A percentile compares a stretch with the other conserved stretches of the same genome.
phyloP scores from a whole-genome alignment of 2,888 invertebrate genomes.

The Drosophila recens region DNA sequence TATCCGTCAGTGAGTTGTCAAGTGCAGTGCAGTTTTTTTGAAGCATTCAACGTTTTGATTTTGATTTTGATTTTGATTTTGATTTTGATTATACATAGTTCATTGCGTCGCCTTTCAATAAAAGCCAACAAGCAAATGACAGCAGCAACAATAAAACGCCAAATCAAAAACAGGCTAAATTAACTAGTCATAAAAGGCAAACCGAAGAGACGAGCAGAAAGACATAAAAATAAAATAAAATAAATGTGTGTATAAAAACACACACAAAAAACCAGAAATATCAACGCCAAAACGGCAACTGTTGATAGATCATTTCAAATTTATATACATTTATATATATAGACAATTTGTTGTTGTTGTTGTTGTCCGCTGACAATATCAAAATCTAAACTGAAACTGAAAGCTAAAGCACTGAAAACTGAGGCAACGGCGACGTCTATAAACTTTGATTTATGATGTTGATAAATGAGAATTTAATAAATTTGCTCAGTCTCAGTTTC shows the following conservation, averaged over 20 bases:
- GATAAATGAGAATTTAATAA: slow-evolving; percentile 81
- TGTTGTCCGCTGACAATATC: slow-evolving; percentile 47
- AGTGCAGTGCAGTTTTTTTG: slow-evolving; percentile 60
- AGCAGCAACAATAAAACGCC: slow-evolving; percentile 62
- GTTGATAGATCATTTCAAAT: slow-evolving; percentile 78
- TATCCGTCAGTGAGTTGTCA: slow-evolving; percentile 66
- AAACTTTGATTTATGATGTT: slow-evolving; percentile 75
- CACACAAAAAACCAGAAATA: slow-evolving; percentile 44
- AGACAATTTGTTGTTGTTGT: slow-evolving; percentile 16
- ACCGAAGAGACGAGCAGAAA: slow-evolving; percentile 26
- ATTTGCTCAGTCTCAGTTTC: slow-evolving; percentile 60
- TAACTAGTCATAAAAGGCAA: slow-evolving; percentile 75
- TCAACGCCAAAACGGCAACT: slow-evolving; percentile 71
- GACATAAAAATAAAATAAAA: slow-evolving; percentile 31
- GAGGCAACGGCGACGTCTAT: slow-evolving; percentile 4
- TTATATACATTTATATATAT: slow-evolving; percentile 37
- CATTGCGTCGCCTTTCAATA: slow-evolving; percentile 57
- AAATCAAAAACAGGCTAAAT: slow-evolving; percentile 75
- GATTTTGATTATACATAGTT: slow-evolving; percentile 46
- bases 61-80: slow-evolving; percentile 29
- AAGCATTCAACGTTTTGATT: slow-evolving; percentile 50
- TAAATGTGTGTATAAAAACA: slow-evolving; percentile 1
- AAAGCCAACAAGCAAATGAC: slow-evolving; percentile 37
- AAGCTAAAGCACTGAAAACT: slow-evolving; percentile 42
- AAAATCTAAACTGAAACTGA: slow-evolving; percentile 42